Evolutionary conservation across 2,113 vertebrate genomes (phyloP).

Genomic region (Platichthys stellatus): DNA sequence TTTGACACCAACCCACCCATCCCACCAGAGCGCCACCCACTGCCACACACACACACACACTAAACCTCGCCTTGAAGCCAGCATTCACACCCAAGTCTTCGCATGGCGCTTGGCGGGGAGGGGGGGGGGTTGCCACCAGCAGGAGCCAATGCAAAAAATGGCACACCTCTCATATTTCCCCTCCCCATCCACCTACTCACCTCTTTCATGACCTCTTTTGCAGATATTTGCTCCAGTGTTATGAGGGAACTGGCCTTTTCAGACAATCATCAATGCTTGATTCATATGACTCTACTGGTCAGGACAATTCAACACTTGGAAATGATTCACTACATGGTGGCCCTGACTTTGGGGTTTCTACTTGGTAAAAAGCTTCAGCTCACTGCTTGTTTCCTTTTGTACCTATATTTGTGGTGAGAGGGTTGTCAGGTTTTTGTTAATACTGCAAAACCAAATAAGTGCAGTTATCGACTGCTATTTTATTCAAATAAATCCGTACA

Average conservation of each 20-base stretch:
- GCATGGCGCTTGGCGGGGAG: conserved; percentile 90
- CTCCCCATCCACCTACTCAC: conserved; percentile 47
- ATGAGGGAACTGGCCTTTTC: conserved; percentile 21
- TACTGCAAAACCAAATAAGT: no score
- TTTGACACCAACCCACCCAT: conserved; percentile 77
- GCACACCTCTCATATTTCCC: conserved; percentile 59
- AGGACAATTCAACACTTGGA: no score
- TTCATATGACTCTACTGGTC: no score
- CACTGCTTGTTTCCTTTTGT: neutral
- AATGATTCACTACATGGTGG: neutral
- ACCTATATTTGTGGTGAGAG: no score
- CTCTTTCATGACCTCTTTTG: conserved; percentile 53
- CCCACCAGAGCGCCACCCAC: conserved; percentile 42
- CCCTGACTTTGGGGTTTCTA: neutral
- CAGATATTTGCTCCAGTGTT: conserved; percentile 41
- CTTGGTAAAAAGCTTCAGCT: neutral
- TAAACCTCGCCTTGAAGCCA: conserved; percentile 82
- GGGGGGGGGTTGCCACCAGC: conserved; percentile 83
- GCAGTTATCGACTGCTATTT: no score
- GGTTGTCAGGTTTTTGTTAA: neutral
- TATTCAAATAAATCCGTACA: no score
- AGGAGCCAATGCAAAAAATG: conserved; percentile 87
- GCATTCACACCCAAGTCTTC: conserved; percentile 96
- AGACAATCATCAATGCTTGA: neutral
- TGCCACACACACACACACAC: conserved; percentile 48